Percentiles rank a stretch among this genome's conserved stretches.
phyloP scores from a whole-genome alignment of 2,888 invertebrate species.

The Rhagophthalmus giganteus region DNA sequence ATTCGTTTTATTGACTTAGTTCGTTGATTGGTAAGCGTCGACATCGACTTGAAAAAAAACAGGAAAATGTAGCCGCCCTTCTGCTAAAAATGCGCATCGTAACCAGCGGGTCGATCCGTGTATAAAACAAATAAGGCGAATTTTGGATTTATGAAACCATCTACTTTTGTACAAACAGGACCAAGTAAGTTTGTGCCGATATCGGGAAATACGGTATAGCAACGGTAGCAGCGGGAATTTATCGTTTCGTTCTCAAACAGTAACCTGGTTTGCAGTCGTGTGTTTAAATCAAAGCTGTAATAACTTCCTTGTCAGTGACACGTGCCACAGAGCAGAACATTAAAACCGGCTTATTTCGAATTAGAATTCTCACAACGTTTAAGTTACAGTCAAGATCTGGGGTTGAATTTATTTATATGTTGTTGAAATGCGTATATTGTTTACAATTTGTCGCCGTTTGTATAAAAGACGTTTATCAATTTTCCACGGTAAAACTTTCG shows the following conservation, averaged over 20 bases:
- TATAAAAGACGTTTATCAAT: too few relatives aligned
- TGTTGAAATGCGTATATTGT: too few relatives aligned
- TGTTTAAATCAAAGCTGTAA: constrained; percentile 44
- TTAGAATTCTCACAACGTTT: constrained; percentile 17
- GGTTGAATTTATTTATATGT: constrained; percentile 7
- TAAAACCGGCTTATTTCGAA: constrained; percentile 22
- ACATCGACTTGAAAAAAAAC: too few relatives aligned
- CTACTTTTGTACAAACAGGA: constrained; percentile 22
- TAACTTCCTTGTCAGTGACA: constrained; percentile 44
- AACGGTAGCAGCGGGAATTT: constrained; percentile 26
- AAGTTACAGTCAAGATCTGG: constrained; percentile 11
- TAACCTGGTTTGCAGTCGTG: constrained; percentile 31
- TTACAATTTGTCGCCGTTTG: too few relatives aligned
- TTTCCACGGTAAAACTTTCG: too few relatives aligned
- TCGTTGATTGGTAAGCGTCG: too few relatives aligned
- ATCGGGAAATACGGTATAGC: constrained; percentile 14
- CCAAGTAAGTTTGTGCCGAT: constrained; percentile 14
- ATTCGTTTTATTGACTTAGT: too few relatives aligned
- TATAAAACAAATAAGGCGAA: constrained; percentile 17
- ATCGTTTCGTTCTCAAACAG: constrained; percentile 26
- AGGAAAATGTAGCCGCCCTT: too few relatives aligned
- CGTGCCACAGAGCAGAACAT: constrained; percentile 31
- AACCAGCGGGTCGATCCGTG: constrained; percentile 1
- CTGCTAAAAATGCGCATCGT: not conserved
- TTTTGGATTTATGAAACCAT: constrained; percentile 18